Evolutionary conservation across 2,888 invertebrate genomes (phyloP).

Genomic region (Caenorhabditis panamensis): DNA sequence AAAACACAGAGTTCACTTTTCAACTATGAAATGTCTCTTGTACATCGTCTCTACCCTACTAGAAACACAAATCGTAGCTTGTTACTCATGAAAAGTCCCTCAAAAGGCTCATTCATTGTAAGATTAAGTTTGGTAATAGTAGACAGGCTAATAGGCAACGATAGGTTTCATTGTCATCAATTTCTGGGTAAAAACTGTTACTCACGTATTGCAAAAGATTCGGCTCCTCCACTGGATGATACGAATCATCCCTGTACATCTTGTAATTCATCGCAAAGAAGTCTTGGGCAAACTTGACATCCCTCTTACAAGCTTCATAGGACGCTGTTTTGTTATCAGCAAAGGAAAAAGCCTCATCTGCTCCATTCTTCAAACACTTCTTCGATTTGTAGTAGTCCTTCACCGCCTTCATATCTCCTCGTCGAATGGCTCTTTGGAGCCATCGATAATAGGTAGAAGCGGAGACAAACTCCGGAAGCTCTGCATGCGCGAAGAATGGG

Average conservation of each 20-base stretch:
- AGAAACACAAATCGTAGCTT: too few species aligned
- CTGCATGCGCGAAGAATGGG: constrained; percentile 51
- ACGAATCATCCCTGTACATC: constrained; percentile 27
- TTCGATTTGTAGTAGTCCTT: constrained; percentile 62
- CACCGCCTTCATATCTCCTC: constrained; percentile 61
- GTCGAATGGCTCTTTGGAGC: constrained; percentile 61
- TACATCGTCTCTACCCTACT: too few species aligned
- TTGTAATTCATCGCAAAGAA: constrained; percentile 60
- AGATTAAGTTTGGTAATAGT: too few species aligned
- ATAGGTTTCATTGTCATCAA: neutral
- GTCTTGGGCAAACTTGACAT: constrained; percentile 62
- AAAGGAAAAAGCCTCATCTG: constrained; percentile 46
- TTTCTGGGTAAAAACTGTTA: neutral
- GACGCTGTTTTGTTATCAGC: constrained; percentile 26
- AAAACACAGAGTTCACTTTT: too few species aligned
- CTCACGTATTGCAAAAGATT: constrained; percentile 67
- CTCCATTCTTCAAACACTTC: constrained; percentile 43
- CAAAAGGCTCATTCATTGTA: neutral
- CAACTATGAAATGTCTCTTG: too few species aligned
- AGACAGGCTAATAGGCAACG: too few species aligned
- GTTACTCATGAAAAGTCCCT: too few species aligned
- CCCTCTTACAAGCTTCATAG: constrained; percentile 35
- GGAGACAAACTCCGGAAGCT: constrained; percentile 58
- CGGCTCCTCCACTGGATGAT: constrained; percentile 51
- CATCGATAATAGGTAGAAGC: constrained; percentile 53